These are phyloP conservation scores for Eolophus roseicapilla DNA, from an alignment of 2,113 vertebrate genomes.

Conservation along the genomic window DNA sequence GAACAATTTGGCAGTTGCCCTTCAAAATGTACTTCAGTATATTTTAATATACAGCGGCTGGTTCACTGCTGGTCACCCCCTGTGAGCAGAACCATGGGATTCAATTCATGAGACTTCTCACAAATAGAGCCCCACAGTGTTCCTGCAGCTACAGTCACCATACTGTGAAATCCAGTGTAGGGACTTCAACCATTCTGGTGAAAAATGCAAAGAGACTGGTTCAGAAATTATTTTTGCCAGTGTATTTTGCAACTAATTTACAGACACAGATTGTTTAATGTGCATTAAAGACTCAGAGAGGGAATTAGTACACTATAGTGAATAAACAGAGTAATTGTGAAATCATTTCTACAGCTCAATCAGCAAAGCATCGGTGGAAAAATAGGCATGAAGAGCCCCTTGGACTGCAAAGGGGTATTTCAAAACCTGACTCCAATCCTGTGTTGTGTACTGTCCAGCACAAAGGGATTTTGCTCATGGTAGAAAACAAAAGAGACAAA, in stretches of 20 bases:
- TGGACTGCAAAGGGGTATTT: neutral
- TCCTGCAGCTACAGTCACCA: constrained; percentile 15
- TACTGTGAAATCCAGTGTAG: constrained; percentile 13
- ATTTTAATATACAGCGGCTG: neutral
- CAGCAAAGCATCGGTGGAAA: neutral
- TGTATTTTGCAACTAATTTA: constrained; percentile 17
- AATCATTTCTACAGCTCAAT: neutral
- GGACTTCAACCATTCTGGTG: neutral
- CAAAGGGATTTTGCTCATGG: neutral
- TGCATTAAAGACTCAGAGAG: neutral
- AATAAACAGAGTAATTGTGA: neutral
- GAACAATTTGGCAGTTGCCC: neutral
- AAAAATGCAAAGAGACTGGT: constrained; percentile 1
- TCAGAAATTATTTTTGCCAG: constrained; percentile 9
- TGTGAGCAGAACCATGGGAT: constrained; percentile 14
- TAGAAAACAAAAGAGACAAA: neutral
- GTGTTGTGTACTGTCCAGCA: neutral
- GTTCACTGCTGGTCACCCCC: constrained; percentile 10
- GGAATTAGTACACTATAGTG: neutral
- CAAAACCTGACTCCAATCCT: neutral
- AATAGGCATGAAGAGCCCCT: neutral
- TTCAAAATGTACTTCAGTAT: constrained; percentile 5
- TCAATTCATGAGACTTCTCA: constrained; percentile 19
- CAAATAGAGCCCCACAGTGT: neutral
- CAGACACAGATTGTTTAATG: neutral